Evolutionary conservation across 2,888 invertebrate genomes (phyloP).

Genomic region (Aethes cnicana): DNA sequence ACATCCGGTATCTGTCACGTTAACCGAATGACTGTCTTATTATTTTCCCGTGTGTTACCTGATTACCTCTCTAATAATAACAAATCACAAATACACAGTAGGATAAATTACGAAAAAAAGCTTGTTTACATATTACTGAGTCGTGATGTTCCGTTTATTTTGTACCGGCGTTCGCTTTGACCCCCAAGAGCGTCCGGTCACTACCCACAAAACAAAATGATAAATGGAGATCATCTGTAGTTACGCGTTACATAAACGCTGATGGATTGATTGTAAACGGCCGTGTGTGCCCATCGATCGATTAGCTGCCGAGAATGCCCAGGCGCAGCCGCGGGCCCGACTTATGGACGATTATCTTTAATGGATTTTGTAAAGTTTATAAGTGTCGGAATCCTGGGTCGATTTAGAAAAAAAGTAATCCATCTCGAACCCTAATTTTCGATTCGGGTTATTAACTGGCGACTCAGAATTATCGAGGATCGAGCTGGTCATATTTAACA

Average conservation of each 20-base stretch:
- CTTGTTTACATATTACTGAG: conserved; percentile 64
- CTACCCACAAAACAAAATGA: conserved; percentile 79
- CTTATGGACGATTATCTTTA: conserved; percentile 75
- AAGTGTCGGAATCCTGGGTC: conserved; percentile 62
- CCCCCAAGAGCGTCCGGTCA: conserved; percentile 68
- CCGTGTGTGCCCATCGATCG: conserved; percentile 71
- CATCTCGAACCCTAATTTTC: conserved; percentile 59
- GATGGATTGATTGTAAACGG: conserved; percentile 80
- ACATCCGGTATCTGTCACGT: too few relatives aligned
- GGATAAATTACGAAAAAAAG: conserved; percentile 46
- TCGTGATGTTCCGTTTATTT: conserved; percentile 59
- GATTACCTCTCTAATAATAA: too few relatives aligned
- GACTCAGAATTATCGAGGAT: conserved; percentile 48
- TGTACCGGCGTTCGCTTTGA: conserved; percentile 56
- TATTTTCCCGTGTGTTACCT: too few relatives aligned
- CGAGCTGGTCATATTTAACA: conserved; percentile 47
- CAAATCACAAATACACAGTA: conserved; percentile 13
- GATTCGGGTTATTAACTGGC: conserved; percentile 54
- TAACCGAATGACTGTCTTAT: too few relatives aligned
- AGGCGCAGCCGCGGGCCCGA: conserved; percentile 57
- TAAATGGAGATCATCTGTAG: conserved; percentile 79
- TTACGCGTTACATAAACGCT: conserved; percentile 77
- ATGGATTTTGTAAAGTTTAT: conserved; percentile 72
- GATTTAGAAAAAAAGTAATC: conserved; percentile 53
- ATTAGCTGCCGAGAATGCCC: conserved; percentile 76